These are phyloP conservation scores for Itoplectis maculator DNA, from an alignment of 2,888 invertebrate species.

Conservation along the genomic window DNA sequence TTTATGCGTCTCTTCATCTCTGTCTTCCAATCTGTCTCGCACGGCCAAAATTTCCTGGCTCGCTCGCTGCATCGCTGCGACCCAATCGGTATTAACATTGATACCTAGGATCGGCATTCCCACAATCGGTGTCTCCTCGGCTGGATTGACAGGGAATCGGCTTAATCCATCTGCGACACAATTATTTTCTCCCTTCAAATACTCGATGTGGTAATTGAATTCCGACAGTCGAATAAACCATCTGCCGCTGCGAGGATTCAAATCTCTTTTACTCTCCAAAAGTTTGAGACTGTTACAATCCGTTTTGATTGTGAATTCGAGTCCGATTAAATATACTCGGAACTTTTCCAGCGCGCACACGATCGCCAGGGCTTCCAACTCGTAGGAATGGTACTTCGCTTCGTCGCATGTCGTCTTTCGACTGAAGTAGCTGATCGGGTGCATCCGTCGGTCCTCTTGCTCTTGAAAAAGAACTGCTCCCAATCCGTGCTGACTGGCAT, in stretches of 20 bases:
- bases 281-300: slow-evolving; percentile 56
- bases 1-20: slow-evolving; percentile 57
- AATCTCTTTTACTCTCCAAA: slow-evolving; percentile 23
- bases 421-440: slow-evolving; percentile 75
- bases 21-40: slow-evolving; percentile 59
- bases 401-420: slow-evolving; percentile 74
- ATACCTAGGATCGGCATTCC: slow-evolving; percentile 65
- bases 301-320: slow-evolving; percentile 61
- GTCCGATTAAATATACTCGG: slow-evolving; percentile 61
- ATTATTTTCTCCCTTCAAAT: slow-evolving; percentile 62
- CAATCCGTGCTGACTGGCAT: slow-evolving; percentile 76
- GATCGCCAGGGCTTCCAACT: slow-evolving; percentile 61
- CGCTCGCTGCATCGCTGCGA: slow-evolving; percentile 56
- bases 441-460: slow-evolving; percentile 59
- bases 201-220: slow-evolving; percentile 66
- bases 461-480: slow-evolving; percentile 72
- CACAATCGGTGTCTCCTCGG: slow-evolving; percentile 50
- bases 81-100: slow-evolving; percentile 60
- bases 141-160: slow-evolving; percentile 65
- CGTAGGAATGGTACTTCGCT: slow-evolving; percentile 55
- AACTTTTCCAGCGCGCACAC: slow-evolving; percentile 58
- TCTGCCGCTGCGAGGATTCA: slow-evolving; percentile 39
- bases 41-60: slow-evolving; percentile 56
- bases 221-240: slow-evolving; percentile 64
- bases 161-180: slow-evolving; percentile 64